These are phyloP conservation scores for Metacarcinus magister DNA, from an alignment of 2,888 invertebrate species.

Conservation along the genomic window DNA sequence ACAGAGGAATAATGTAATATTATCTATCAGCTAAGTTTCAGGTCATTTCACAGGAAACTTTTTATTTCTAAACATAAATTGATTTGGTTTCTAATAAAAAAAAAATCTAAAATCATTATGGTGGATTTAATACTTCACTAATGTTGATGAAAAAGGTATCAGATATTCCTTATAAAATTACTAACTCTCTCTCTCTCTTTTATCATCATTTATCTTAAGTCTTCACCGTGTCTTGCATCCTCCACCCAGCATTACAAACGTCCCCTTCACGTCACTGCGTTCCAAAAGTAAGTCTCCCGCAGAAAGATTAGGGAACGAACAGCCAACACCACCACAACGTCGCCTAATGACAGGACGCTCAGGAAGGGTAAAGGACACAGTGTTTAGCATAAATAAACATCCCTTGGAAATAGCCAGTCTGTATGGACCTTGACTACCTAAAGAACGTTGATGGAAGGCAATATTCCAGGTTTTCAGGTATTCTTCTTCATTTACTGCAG, in stretches of 20 bases:
- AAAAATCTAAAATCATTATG: no score
- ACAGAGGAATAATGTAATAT: no score
- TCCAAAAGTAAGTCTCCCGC: background rate
- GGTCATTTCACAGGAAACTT: no score
- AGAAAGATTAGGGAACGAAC: background rate
- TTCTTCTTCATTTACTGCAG: background rate
- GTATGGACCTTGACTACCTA: background rate
- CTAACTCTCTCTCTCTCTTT: background rate
- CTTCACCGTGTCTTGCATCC: no score
- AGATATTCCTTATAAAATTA: no score
- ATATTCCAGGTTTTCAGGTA: no score
- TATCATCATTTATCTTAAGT: no score
- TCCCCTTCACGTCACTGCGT: background rate
- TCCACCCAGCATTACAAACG: background rate
- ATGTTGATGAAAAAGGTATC: no score
- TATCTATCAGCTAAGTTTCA: no score
- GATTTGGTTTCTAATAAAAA: no score
- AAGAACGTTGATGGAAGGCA: background rate
- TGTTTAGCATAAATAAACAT: constrained; percentile 34
- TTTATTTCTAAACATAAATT: no score
- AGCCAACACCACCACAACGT: background rate
- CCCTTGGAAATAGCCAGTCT: background rate
- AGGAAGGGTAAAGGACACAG: constrained; percentile 21
- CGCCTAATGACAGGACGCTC: background rate
- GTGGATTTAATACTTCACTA: no score